phyloP scores from a whole-genome alignment of 2,797 vertebrate genomes.

The Hyperoplus lanceolatus region DNA sequence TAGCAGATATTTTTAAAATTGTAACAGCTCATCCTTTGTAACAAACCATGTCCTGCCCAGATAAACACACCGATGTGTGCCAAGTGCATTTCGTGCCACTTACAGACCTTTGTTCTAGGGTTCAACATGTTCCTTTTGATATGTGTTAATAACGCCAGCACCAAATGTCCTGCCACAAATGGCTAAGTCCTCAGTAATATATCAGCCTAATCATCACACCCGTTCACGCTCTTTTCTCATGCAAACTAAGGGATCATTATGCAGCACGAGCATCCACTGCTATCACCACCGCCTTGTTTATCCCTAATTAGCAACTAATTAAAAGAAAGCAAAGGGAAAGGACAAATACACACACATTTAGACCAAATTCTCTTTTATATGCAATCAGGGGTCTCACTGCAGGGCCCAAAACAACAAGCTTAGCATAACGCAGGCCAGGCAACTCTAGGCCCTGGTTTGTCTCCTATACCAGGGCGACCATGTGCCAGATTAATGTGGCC shows the following conservation, averaged over 20 bases:
- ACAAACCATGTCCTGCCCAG: slow-evolving; percentile 17
- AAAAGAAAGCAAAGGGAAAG: slow-evolving; percentile 79
- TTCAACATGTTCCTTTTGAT: slow-evolving; percentile 28
- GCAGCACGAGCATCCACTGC: slow-evolving; percentile 65
- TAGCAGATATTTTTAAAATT: not conserved
- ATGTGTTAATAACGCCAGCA: slow-evolving; percentile 30
- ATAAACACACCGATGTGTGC: slow-evolving; percentile 17
- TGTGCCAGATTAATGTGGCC: slow-evolving; percentile 32
- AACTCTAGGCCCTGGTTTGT: slow-evolving; percentile 40
- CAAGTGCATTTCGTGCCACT: slow-evolving; percentile 21
- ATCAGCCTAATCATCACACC: slow-evolving; percentile 72
- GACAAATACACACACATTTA: slow-evolving; percentile 77
- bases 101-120: slow-evolving; percentile 23
- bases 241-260: slow-evolving; percentile 79
- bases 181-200: slow-evolving; percentile 70
- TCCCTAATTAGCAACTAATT: slow-evolving; percentile 85
- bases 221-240: slow-evolving; percentile 77
- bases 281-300: slow-evolving; percentile 71
- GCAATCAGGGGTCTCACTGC: slow-evolving; percentile 52
- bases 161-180: slow-evolving; percentile 71
- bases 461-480: slow-evolving; percentile 29
- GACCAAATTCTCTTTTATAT: slow-evolving; percentile 67
- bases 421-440: slow-evolving; percentile 47
- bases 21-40: not conserved
- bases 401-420: slow-evolving; percentile 69